Percentiles rank a stretch among this genome's conserved stretches.
These are phyloP conservation scores for Germaria angustata DNA, from an alignment of 2,888 invertebrate genomes.

Conservation along the genomic window DNA sequence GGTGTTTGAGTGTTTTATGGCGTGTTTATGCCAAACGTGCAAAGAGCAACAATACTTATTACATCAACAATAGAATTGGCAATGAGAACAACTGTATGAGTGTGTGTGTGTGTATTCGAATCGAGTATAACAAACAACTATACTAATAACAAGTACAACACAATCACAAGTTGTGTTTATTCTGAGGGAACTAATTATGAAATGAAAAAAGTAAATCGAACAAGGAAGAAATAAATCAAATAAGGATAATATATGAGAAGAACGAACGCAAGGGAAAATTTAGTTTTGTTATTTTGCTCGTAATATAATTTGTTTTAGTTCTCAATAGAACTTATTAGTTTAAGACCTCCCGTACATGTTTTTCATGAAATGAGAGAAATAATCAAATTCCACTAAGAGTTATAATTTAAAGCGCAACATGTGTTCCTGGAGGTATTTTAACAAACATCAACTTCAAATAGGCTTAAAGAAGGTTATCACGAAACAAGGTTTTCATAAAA, in stretches of 20 bases:
- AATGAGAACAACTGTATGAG: background rate
- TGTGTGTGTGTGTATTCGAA: background rate
- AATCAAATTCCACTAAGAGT: no score
- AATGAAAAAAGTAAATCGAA: slow-evolving; percentile 56
- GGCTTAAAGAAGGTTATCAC: no score
- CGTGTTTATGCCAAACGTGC: slow-evolving; percentile 30
- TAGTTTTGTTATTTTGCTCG: background rate
- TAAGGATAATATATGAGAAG: slow-evolving; percentile 33
- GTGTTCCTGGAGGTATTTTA: no score
- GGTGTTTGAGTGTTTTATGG: slow-evolving; percentile 32
- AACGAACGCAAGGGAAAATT: background rate
- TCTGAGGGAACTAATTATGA: slow-evolving; percentile 51
- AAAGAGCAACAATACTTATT: slow-evolving; percentile 12
- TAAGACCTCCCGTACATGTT: no score
- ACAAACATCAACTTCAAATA: no score
- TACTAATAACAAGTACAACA: slow-evolving; percentile 19
- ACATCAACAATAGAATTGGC: slow-evolving; percentile 5
- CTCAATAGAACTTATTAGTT: no score
- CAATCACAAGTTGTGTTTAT: slow-evolving; percentile 43
- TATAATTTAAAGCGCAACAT: no score
- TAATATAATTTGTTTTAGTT: no score
- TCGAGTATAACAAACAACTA: background rate
- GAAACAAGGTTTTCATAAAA: no score
- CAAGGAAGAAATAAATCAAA: slow-evolving; percentile 47
- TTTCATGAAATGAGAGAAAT: no score